phyloP scores from a whole-genome alignment of 2,113 vertebrate genomes.

The Euleptes europaea region DNA sequence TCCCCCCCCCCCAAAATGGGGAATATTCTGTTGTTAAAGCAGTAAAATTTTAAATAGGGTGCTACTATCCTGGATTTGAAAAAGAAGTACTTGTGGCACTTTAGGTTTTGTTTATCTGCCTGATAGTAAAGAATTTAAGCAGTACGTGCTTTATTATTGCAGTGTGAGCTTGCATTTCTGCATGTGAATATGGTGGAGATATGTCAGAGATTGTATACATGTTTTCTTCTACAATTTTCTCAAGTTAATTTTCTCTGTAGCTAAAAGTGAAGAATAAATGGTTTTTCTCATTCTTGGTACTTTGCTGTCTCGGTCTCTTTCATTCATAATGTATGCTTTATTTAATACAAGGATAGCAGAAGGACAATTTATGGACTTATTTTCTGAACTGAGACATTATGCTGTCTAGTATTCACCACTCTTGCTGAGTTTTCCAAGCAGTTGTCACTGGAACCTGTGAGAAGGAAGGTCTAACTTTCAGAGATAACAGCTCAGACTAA shows the following conservation, averaged over 20 bases:
- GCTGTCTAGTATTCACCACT: neutral
- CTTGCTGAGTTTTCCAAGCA: neutral
- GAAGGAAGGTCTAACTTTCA: neutral
- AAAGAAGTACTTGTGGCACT: neutral
- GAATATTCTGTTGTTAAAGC: neutral
- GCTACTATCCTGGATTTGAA: neutral
- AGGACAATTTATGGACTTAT: slow-evolving; percentile 48
- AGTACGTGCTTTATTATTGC: slow-evolving; percentile 5
- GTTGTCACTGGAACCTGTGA: neutral
- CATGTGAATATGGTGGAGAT: slow-evolving; percentile 35
- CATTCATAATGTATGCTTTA: slow-evolving; percentile 27
- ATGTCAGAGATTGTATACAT: slow-evolving; percentile 1
- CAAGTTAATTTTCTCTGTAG: slow-evolving; percentile 23
- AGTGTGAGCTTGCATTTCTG: too few relatives aligned
- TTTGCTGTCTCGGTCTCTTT: slow-evolving; percentile 23
- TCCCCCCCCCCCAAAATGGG: too few relatives aligned
- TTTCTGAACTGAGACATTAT: slow-evolving; percentile 45
- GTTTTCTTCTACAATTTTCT: slow-evolving; percentile 56
- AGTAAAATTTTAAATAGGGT: neutral
- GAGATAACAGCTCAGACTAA: neutral
- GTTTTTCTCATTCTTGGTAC: too few relatives aligned
- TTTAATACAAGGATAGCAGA: slow-evolving; percentile 34
- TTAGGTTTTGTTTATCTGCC: neutral
- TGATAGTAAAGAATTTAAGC: slow-evolving; percentile 5
- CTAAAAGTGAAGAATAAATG: slow-evolving; percentile 39